These are phyloP conservation scores for Papilio gigon DNA, from an alignment of 2,888 invertebrate genomes.

Conservation along the genomic window DNA sequence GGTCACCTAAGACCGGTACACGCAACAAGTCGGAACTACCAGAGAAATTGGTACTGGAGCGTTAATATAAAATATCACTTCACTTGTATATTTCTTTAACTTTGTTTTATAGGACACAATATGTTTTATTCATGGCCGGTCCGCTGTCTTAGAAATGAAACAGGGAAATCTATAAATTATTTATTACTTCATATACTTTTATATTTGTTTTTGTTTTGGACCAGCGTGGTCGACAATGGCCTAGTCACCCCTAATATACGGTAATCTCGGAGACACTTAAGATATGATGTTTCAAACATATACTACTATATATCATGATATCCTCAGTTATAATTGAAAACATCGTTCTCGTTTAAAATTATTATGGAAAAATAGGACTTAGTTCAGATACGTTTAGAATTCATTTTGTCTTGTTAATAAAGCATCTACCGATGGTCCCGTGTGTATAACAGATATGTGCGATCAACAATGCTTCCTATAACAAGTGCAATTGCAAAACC, in stretches of 20 bases:
- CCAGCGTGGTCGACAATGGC: no score
- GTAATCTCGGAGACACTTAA: no score
- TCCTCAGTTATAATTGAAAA: no score
- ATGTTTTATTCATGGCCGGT: slow-evolving; percentile 6
- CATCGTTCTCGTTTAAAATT: no score
- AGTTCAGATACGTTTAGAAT: no score
- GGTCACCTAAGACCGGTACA: background rate
- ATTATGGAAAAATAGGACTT: no score
- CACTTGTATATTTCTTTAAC: background rate
- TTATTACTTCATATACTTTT: slow-evolving; percentile 11
- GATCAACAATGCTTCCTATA: slow-evolving; percentile 1
- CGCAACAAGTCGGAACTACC: background rate
- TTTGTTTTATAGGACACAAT: background rate
- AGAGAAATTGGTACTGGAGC: background rate
- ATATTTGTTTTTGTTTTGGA: background rate
- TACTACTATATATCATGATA: no score
- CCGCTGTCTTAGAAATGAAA: background rate
- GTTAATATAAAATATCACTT: background rate
- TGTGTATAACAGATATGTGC: background rate
- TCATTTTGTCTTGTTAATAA: background rate
- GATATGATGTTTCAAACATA: no score
- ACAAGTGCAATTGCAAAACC: background rate
- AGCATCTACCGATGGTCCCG: background rate
- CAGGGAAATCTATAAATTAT: slow-evolving; percentile 18
- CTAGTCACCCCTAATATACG: no score